phyloP scores from a whole-genome alignment of 1,140 invertebrate genomes.

The Halictus rubicundus region DNA sequence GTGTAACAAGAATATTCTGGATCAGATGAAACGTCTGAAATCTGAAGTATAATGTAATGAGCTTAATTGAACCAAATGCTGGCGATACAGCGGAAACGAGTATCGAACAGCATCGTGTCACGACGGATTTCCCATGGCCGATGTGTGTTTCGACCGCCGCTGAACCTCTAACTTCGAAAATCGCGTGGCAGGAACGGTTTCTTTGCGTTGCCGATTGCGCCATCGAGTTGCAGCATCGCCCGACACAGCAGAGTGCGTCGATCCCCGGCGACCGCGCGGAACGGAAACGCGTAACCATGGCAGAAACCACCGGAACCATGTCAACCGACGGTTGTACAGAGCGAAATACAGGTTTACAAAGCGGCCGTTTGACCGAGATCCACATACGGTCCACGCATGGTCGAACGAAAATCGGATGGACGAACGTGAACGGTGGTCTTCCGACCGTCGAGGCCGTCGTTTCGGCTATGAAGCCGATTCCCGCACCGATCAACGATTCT shows the following conservation, averaged over 20 bases:
- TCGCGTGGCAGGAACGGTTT: not conserved
- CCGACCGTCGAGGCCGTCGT: constrained; percentile 9
- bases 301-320: constrained; percentile 59
- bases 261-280: constrained; percentile 38
- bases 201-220: not conserved
- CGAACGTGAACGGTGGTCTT: constrained; percentile 16
- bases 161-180: too few species aligned
- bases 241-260: constrained; percentile 19
- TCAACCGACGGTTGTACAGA: constrained; percentile 49
- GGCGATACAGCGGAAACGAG: too few species aligned
- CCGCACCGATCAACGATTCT: constrained; percentile 15
- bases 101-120: too few species aligned
- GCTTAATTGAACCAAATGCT: too few species aligned
- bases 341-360: constrained; percentile 68
- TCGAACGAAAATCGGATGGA: constrained; percentile 51
- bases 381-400: constrained; percentile 61
- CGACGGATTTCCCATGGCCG: too few species aligned
- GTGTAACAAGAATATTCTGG: too few species aligned
- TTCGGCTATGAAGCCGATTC: constrained; percentile 9
- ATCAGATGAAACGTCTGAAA: too few species aligned
- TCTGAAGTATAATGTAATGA: too few species aligned
- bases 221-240: not conserved
- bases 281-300: constrained; percentile 53
- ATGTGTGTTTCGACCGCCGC: too few species aligned
- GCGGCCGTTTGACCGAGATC: constrained; percentile 64